Conservation (phyloP, 1,140 invertebrate species). For the Chironomus tepperi region DNA sequence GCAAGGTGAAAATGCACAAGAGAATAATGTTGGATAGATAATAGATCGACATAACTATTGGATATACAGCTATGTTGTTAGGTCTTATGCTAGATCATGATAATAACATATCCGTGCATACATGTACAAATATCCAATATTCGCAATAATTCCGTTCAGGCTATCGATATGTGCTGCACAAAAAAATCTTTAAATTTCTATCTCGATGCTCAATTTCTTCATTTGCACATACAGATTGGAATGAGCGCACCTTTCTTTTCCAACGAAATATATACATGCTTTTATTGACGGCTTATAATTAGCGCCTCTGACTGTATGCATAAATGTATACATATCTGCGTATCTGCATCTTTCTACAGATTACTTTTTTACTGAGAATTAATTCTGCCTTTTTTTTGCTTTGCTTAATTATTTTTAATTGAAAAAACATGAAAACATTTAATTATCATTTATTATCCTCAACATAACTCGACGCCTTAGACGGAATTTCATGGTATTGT, state of each 20-base stretch:
- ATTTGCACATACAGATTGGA: neutral
- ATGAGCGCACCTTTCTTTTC: constrained; percentile 8
- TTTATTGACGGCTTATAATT: constrained; percentile 22
- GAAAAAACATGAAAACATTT: constrained; percentile 22
- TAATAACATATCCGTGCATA: too few species aligned
- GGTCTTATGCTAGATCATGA: too few species aligned
- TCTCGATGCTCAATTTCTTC: neutral
- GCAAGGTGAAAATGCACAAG: too few species aligned
- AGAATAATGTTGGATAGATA: too few species aligned
- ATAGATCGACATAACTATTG: too few species aligned
- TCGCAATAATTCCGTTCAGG: too few species aligned
- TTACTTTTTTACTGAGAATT: neutral
- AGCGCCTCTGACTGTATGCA: neutral
- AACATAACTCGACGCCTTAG: neutral
- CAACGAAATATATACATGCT: neutral
- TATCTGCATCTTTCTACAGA: neutral
- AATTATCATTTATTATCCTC: constrained; percentile 22
- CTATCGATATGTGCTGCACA: too few species aligned
- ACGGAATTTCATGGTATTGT: neutral
- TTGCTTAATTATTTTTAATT: constrained; percentile 2
- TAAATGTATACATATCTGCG: neutral
- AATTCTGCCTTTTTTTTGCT: too few species aligned
- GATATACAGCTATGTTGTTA: too few species aligned
- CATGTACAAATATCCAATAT: too few species aligned
- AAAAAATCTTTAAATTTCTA: too few species aligned